These are phyloP conservation scores for Darevskia mixta DNA, from an alignment of 2,797 vertebrate species.

Conservation along the genomic window DNA sequence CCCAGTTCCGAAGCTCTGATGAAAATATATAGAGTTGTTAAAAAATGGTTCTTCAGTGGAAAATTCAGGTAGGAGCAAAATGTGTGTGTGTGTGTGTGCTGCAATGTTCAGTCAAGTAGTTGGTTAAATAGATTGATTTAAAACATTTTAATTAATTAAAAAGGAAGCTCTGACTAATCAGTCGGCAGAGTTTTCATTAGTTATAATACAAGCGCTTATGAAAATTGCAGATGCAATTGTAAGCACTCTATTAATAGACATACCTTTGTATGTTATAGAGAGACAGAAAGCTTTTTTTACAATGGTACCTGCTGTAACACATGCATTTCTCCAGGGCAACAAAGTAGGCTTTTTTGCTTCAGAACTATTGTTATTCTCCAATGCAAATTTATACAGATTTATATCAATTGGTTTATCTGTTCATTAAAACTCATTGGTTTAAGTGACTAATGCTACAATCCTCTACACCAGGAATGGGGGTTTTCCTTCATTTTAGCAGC, in stretches of 20 bases:
- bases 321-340: neutral
- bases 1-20: conserved; percentile 59
- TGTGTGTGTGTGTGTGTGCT: neutral
- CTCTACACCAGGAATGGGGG: no score
- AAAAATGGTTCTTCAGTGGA: neutral
- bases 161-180: neutral
- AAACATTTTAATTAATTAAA: neutral
- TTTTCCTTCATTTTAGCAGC: no score
- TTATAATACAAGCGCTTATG: neutral
- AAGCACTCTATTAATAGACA: neutral
- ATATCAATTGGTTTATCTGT: neutral
- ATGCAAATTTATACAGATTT: neutral
- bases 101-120: neutral
- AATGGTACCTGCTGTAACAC: neutral
- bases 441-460: neutral
- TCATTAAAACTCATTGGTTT: neutral
- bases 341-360: neutral
- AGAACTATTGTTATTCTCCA: neutral
- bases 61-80: conserved; percentile 14
- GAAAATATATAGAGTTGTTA: conserved; percentile 25
- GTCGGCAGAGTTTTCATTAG: neutral
- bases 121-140: neutral
- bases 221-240: neutral
- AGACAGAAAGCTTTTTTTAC: neutral
- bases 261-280: neutral